These are phyloP conservation scores for Taxidea taxus DNA, from an alignment of 2,113 vertebrate genomes.

Conservation along the genomic window DNA sequence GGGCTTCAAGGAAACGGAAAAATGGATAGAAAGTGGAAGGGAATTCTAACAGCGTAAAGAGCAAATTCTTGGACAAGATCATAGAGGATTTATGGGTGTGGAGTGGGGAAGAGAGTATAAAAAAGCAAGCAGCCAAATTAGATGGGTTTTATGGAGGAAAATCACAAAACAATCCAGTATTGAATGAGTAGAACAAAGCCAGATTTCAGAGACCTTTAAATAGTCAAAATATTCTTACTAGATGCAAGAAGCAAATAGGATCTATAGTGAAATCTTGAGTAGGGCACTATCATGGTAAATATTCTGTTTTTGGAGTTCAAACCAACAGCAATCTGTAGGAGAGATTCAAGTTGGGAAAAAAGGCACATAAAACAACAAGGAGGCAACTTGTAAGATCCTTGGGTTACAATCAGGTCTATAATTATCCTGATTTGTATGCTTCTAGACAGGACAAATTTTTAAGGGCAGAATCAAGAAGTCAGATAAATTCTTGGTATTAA, in stretches of 20 bases:
- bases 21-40: neutral
- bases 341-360: neutral
- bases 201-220: neutral
- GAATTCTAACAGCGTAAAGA: neutral
- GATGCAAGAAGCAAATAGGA: neutral
- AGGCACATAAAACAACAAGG: neutral
- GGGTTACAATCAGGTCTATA: neutral
- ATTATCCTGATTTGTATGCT: neutral
- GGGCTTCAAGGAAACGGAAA: neutral
- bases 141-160: neutral
- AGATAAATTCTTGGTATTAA: neutral
- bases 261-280: neutral
- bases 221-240: neutral
- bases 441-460: neutral
- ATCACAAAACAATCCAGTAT: neutral
- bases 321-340: neutral
- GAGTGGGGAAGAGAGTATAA: neutral
- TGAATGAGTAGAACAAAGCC: neutral
- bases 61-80: neutral
- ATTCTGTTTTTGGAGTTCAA: neutral
- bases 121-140: neutral
- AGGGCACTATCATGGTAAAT: neutral
- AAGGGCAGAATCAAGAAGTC: neutral
- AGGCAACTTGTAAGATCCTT: neutral
- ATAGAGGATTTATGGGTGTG: neutral